Base-by-base conservation (phyloP, 2,797 vertebrate genomes). In the Onychomys arenicola region DNA sequence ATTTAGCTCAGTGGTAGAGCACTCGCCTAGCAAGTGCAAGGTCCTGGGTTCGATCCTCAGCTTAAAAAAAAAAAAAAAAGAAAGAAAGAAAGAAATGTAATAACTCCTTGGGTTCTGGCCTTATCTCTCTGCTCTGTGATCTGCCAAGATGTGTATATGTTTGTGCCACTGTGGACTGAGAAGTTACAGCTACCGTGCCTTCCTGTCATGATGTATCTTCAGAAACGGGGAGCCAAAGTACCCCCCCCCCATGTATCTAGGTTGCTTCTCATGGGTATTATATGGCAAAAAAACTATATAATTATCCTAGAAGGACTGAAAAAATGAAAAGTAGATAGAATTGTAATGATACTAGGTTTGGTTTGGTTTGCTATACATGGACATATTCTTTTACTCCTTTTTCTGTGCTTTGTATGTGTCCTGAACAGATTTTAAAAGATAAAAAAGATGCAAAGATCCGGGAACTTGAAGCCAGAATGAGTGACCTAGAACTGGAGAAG, bases 341-440 rank as follows among this genome's bases (percentile, higher is more conserved):
- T 82, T 49, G 27, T 43, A 55, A 55, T 25, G 61, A 90, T 11
- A n/a, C 49, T 7, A 37, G 1, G 69, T n/a, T 2, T 71, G 49
- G 16, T 37, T 37, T 37, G 9, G 37, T 84, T 43, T 32, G 61
- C 29, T 91, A 14, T 69, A 17, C 19, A 13, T 23, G 5, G 34
- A 34, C 13, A 23, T 61, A 9, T 34, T 37, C 55, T 78, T 57
- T 73, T 78, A 34, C n/a, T 76, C 76, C 6, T 78, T 78, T 57
- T 37, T 69, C 37, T 37, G 16, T 57, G 40, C 9, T 95, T 84
- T 95, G 75, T 63, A 4, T 61, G 93, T 63, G 52, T 59, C 40
- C 1, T 76, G 7, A 80, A 92, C 93, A 99, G 99, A 92, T 97
- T 67, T 96, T 98, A 71, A 97, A 99, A 96, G 98, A 98, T 82